Evolutionary conservation across 2,797 vertebrate genomes (phyloP), one percentile per base, ranked within the genome.

Genomic region (Taeniopygia guttata): DNA sequence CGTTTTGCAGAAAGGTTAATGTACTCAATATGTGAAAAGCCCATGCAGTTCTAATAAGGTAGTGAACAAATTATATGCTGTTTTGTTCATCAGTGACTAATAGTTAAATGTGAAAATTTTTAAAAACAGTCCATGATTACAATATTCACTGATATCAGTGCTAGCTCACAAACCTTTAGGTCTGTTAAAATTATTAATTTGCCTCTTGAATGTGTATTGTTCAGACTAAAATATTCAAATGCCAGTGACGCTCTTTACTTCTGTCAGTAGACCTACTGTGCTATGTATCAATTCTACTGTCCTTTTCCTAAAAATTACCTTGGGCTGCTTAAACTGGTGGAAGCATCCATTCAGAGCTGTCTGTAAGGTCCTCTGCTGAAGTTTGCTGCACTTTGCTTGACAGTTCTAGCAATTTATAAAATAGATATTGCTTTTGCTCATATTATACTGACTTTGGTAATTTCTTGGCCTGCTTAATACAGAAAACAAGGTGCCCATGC

Each of bases 1-100:
- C 21, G 85, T 91, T 88, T 81, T 84, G 21, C 25, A 43, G 59
- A 83, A 94, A 91, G 67, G 51, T 93, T 90, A 94, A 93, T 46
- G 16, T 59, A 75, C 5, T 5, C 22, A 62, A 55, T 36, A 40
- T 49, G 66, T 58, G 38, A 81, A 82, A 74, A 83, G 2, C 7
- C n/a, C 22, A 23, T 25, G 42, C 55, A 46, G 30, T 26, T 95
- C 36, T 82, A 81, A 34, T 58, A 62, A 84, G 30, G 13, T 36
- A 36, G 25, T 13, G 59, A 68, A 55, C 70, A 90, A 84, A 77
- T 49, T n/a, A 17, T 60, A 73, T 21, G 21, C 19, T 69, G 36
- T 42, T 62, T 73, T 82, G 10, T 90, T 91, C 62, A 74, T 26
- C 15, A 46, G 17, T 20, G 11, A 49, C 29, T 60, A 48, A 63